Conservation (phyloP, 2,113 vertebrate species). For the Callionymus lyra region DNA sequence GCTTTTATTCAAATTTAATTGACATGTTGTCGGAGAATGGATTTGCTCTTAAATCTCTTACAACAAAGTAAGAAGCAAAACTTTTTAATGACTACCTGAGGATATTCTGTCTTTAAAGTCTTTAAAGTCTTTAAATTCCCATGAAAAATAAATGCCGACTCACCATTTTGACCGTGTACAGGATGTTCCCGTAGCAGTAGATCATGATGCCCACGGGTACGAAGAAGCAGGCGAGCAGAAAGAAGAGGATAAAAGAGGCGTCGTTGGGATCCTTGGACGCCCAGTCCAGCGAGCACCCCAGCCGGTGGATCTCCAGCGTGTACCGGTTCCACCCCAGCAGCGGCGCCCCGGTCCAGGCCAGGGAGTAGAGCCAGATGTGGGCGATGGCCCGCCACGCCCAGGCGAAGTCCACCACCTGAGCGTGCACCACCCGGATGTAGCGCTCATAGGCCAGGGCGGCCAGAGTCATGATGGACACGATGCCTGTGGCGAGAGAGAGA, state of each 20-base stretch:
- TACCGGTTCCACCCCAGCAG: slow-evolving; percentile 91
- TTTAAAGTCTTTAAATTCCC: no score
- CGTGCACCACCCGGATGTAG: slow-evolving; percentile 83
- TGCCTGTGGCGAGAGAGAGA: slow-evolving; percentile 61
- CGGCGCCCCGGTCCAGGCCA: slow-evolving; percentile 86
- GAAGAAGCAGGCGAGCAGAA: slow-evolving; percentile 82
- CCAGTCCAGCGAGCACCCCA: slow-evolving; percentile 87
- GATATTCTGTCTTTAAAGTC: no score
- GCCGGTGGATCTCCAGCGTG: slow-evolving; percentile 76
- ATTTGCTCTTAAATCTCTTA: no score
- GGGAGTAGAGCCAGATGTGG: slow-evolving; percentile 88
- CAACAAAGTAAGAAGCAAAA: no score
- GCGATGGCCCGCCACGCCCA: slow-evolving; percentile 84
- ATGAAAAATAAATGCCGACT: no score
- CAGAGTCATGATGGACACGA: slow-evolving; percentile 85
- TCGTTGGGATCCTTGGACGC: slow-evolving; percentile 79
- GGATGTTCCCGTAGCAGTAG: slow-evolving; percentile 90
- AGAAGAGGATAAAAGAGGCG: slow-evolving; percentile 82
- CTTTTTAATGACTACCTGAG: no score
- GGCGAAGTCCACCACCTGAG: slow-evolving; percentile 80
- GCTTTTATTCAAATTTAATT: no score
- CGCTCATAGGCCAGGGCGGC: slow-evolving; percentile 83
- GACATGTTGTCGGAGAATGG: no score
- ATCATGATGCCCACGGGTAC: slow-evolving; percentile 80
- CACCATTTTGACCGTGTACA: slow-evolving; percentile 84